These are phyloP conservation scores for Oryzias melastigma DNA, from an alignment of 2,113 vertebrate genomes.

Conservation along the genomic window DNA sequence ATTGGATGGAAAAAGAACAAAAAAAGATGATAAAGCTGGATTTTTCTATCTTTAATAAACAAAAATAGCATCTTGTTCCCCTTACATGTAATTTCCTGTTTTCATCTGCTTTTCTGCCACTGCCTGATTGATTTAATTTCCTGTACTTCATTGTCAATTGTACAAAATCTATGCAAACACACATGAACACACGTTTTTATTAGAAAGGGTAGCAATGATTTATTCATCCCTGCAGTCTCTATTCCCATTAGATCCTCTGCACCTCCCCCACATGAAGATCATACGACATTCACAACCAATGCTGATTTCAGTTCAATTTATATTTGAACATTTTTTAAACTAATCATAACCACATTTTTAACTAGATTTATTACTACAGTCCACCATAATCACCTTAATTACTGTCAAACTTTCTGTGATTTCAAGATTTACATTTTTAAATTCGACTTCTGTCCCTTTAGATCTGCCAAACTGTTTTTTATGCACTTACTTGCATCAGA, in stretches of 20 bases:
- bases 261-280: conserved; percentile 49
- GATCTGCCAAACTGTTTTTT: conserved; percentile 14
- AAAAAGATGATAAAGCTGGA: background rate
- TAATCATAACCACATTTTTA: background rate
- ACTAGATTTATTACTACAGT: background rate
- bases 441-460: conserved; percentile 7
- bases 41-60: conserved; percentile 5
- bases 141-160: conserved; percentile 19
- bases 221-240: conserved; percentile 58
- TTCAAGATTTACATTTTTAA: conserved; percentile 8
- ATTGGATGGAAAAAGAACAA: background rate
- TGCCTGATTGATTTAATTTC: conserved; percentile 55
- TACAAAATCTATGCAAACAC: conserved; percentile 4
- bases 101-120: conserved; percentile 12
- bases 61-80: conserved; percentile 16
- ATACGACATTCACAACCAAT: conserved; percentile 5
- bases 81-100: conserved; percentile 47
- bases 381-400: background rate
- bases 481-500: conserved; percentile 26
- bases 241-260: conserved; percentile 7
- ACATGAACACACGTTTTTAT: conserved; percentile 32
- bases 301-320: conserved; percentile 1
- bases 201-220: conserved; percentile 51
- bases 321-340: background rate
- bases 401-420: background rate